A percentile compares a stretch with the other conserved stretches of the same genome.
Evolutionary conservation across 37 sponge, comb jelly and placozoan genomes (phyloP).

Genomic region (Beroe ovata): DNA sequence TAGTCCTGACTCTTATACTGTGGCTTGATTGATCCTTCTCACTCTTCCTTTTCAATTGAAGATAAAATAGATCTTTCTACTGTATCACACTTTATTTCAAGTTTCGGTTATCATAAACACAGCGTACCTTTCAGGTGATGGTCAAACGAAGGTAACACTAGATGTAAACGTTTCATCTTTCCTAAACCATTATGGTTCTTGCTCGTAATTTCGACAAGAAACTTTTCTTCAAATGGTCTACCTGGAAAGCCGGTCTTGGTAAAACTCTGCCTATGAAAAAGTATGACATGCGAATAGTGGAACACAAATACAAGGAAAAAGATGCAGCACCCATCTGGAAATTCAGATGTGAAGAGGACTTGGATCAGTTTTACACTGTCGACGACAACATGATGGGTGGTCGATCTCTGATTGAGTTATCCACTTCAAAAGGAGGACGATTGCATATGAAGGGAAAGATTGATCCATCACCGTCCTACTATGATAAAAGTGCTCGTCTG

Average conservation of each 20-base stretch:
- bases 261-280: neutral
- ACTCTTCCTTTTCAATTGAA: too few relatives aligned
- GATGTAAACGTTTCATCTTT: too few relatives aligned
- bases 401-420: conserved; percentile 41
- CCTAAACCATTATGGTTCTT: neutral
- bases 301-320: conserved; percentile 37
- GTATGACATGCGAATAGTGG: conserved; percentile 49
- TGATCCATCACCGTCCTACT: conserved; percentile 46
- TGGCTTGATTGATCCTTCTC: too few relatives aligned
- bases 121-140: too few relatives aligned
- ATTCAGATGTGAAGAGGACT: conserved; percentile 21
- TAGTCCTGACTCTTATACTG: too few relatives aligned
- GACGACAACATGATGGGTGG: conserved; percentile 66
- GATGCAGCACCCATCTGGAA: conserved; percentile 45
- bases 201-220: neutral
- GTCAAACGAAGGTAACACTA: too few relatives aligned
- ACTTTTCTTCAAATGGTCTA: neutral
- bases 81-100: too few relatives aligned
- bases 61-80: too few relatives aligned
- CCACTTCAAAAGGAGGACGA: conserved; percentile 34
- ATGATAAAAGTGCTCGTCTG: neutral
- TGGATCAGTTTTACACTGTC: conserved; percentile 40
- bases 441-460: conserved; percentile 65
- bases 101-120: too few relatives aligned
- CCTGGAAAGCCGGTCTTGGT: neutral